Evolutionary conservation across 2,888 invertebrate species (phyloP).

Genomic region (Acleris cristana): DNA sequence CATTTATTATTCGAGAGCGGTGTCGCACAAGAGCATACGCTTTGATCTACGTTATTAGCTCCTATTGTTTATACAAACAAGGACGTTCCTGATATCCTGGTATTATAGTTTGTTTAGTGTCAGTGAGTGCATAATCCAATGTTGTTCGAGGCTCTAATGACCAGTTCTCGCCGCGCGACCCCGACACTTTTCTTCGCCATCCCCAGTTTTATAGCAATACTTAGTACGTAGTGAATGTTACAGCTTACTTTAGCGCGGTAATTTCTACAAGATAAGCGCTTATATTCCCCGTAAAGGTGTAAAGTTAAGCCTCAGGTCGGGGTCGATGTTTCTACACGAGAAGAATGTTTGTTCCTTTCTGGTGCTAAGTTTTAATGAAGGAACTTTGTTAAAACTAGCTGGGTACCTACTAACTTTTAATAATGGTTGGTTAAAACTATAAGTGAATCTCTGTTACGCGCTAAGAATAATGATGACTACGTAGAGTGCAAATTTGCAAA

Average conservation of each 20-base stretch:
- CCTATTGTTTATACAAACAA: constrained; percentile 12
- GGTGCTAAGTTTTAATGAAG: constrained; percentile 78
- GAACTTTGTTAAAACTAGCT: constrained; percentile 74
- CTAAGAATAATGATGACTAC: constrained; percentile 65
- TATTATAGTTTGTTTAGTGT: background rate
- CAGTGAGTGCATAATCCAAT: constrained; percentile 6
- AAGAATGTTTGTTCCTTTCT: constrained; percentile 73
- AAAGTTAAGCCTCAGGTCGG: constrained; percentile 44
- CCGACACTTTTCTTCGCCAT: constrained; percentile 24
- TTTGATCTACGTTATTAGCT: constrained; percentile 25
- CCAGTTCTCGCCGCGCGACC: constrained; percentile 10
- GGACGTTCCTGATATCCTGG: background rate
- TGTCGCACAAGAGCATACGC: constrained; percentile 12
- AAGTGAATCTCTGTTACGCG: constrained; percentile 56
- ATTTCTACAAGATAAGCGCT: constrained; percentile 33
- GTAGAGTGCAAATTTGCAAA: constrained; percentile 49
- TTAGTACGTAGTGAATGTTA: constrained; percentile 34
- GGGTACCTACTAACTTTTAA: constrained; percentile 65
- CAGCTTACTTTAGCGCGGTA: constrained; percentile 32
- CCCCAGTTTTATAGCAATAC: constrained; percentile 27
- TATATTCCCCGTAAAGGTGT: constrained; percentile 37
- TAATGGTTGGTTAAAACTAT: constrained; percentile 67
- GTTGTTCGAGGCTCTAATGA: constrained; percentile 15
- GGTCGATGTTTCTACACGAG: constrained; percentile 58
- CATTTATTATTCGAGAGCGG: constrained; percentile 43